Percentiles rank a stretch among this genome's conserved stretches.
phyloP scores from a whole-genome alignment of 2,888 invertebrate genomes.

The Listrodromus nycthemerus region DNA sequence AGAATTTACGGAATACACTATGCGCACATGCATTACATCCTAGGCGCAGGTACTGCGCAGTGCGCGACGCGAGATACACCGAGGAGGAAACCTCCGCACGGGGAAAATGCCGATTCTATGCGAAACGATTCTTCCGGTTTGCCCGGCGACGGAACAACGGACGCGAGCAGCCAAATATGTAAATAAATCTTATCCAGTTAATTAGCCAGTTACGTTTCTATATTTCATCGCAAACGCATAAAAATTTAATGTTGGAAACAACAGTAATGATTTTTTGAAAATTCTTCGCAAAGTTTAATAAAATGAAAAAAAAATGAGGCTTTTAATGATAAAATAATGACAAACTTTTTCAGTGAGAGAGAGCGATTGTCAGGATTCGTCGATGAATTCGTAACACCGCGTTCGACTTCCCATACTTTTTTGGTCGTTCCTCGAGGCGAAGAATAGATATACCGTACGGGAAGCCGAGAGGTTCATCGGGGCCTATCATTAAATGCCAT shows the following conservation, averaged over 20 bases:
- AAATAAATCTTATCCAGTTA: too few relatives aligned
- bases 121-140: slow-evolving; percentile 5
- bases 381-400: too few relatives aligned
- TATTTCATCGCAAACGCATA: background rate
- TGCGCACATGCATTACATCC: background rate
- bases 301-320: too few relatives aligned
- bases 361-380: too few relatives aligned
- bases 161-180: too few relatives aligned
- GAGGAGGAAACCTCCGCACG: background rate
- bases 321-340: too few relatives aligned
- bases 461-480: slow-evolving; percentile 2
- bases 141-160: background rate
- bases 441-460: slow-evolving; percentile 10
- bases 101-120: slow-evolving; percentile 17
- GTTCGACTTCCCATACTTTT: background rate
- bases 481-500: slow-evolving; percentile 20
- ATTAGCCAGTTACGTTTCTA: too few relatives aligned
- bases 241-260: background rate
- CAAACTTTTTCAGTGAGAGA: too few relatives aligned
- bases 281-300: too few relatives aligned
- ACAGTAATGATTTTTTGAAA: too few relatives aligned
- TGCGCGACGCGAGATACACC: background rate
- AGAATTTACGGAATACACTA: slow-evolving; percentile 51
- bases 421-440: background rate
- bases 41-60: slow-evolving; percentile 5